These are phyloP conservation scores for Aplysina aerophoba DNA, from an alignment of 37 sponge, comb jelly and placozoan genomes.

Conservation along the genomic window DNA sequence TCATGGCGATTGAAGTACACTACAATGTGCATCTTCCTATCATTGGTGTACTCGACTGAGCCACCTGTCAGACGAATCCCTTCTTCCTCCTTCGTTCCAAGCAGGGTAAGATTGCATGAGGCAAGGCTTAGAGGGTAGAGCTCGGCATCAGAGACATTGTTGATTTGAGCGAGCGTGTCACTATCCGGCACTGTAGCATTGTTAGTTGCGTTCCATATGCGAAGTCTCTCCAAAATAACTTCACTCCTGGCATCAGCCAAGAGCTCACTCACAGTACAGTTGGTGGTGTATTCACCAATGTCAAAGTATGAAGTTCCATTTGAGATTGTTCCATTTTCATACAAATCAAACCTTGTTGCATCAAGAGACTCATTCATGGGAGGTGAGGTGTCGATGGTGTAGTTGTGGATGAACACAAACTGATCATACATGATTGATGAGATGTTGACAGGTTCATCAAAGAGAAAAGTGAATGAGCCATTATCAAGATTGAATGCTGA, in stretches of 20 bases:
- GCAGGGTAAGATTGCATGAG: conserved; percentile 51
- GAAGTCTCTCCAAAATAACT: background rate
- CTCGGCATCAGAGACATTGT: conserved; percentile 12
- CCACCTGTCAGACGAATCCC: conserved; percentile 75
- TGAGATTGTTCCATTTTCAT: conserved; percentile 62
- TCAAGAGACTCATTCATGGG: conserved; percentile 26
- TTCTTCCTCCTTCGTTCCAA: conserved; percentile 46
- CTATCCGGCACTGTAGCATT: conserved; percentile 3
- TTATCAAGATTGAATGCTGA: conserved; percentile 70
- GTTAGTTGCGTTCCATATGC: conserved; percentile 15
- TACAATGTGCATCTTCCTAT: conserved; percentile 62
- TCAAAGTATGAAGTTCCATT: conserved; percentile 47
- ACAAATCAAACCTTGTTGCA: conserved; percentile 44
- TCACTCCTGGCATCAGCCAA: background rate
- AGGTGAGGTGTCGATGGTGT: conserved; percentile 48
- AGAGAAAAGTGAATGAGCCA: conserved; percentile 67
- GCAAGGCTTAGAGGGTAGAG: conserved; percentile 62
- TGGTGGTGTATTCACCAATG: conserved; percentile 52
- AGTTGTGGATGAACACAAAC: conserved; percentile 56
- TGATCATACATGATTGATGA: conserved; percentile 55
- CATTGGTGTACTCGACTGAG: conserved; percentile 61
- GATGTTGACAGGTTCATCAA: conserved; percentile 83
- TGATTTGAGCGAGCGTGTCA: conserved; percentile 1
- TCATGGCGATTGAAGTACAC: conserved; percentile 70
- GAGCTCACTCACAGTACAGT: conserved; percentile 34